Conservation (phyloP, 2,113 vertebrate species). For the Chloropsis hardwickii region DNA sequence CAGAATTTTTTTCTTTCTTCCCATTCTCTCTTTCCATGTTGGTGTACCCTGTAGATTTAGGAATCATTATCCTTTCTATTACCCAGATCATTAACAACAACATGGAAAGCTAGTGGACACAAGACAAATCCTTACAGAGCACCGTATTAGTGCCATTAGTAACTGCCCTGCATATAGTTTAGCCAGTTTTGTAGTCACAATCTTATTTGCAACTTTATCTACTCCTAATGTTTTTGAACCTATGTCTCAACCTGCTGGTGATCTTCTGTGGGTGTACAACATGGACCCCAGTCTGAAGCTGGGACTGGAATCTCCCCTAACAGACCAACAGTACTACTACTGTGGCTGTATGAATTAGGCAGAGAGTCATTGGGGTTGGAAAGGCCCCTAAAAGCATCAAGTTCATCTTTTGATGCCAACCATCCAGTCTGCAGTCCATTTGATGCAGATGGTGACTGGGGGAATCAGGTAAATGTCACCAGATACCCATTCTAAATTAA, state of each 20-base stretch:
- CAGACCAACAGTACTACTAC: background rate
- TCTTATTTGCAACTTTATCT: background rate
- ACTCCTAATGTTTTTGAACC: background rate
- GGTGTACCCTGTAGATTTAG: background rate
- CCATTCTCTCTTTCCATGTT: background rate
- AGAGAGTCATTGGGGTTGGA: background rate
- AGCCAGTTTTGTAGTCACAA: background rate
- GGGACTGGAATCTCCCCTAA: background rate
- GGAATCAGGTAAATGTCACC: background rate
- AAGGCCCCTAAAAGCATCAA: background rate
- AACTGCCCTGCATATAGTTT: background rate
- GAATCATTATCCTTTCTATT: background rate
- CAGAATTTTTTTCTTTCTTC: background rate
- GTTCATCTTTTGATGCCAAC: background rate
- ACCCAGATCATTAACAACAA: background rate
- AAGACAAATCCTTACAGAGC: background rate
- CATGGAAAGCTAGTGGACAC: background rate
- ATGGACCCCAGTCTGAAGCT: background rate
- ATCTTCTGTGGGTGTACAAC: background rate
- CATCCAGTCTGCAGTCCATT: fast-evolving
- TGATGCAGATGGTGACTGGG: fast-evolving
- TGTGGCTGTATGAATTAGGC: background rate
- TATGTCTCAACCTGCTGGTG: background rate
- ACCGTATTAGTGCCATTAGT: background rate
- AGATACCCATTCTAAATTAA: background rate